These are phyloP conservation scores for Alexandromys fortis DNA, from an alignment of 2,113 vertebrate species.

Conservation along the genomic window DNA sequence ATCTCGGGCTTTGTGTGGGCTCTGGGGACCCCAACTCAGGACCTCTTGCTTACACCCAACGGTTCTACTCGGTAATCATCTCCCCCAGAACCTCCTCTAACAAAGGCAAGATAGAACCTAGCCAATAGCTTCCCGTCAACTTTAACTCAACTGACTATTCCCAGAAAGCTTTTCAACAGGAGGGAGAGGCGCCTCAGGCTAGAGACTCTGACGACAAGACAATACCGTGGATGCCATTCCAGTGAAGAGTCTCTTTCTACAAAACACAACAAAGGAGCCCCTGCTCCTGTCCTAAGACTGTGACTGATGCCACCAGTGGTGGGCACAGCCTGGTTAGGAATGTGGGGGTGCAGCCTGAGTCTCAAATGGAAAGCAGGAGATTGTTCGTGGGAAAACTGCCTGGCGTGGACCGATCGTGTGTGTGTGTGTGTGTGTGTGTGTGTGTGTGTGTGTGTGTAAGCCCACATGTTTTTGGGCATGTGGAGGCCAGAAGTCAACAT, in stretches of 20 bases:
- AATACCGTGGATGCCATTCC: background rate
- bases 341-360: background rate
- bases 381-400: background rate
- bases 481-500: background rate
- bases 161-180: background rate
- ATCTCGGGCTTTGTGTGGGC: background rate
- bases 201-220: background rate
- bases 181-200: background rate
- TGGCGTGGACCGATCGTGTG: background rate
- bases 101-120: background rate
- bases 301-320: background rate
- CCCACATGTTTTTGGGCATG: background rate
- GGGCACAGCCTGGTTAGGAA: background rate
- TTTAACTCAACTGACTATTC: background rate
- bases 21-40: background rate
- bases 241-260: constrained; percentile 14
- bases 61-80: background rate
- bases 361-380: background rate
- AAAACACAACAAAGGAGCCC: constrained; percentile 48
- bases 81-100: background rate
- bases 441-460: background rate
- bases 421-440: background rate
- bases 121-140: background rate
- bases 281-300: background rate
- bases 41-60: no score